Conservation (phyloP, 2,797 vertebrate genomes). For the Mastacembelus armatus region DNA sequence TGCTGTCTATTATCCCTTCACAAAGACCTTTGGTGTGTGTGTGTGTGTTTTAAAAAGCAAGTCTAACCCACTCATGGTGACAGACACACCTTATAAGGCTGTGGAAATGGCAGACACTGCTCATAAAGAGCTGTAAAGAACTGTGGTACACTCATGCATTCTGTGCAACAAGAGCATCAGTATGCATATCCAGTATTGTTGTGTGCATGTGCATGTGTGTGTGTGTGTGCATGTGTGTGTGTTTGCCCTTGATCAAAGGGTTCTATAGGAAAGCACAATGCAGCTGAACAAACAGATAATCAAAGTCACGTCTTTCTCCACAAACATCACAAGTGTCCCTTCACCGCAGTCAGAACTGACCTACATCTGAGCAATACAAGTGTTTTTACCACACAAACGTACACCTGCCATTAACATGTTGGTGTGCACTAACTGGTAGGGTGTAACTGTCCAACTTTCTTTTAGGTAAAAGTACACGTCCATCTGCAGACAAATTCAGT, state of each 20-base stretch:
- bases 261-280: constrained; percentile 36
- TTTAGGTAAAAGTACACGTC: too few species aligned
- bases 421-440: neutral
- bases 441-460: constrained; percentile 10
- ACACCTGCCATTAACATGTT: constrained; percentile 9
- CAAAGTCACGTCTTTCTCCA: constrained; percentile 34
- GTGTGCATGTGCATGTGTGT: neutral
- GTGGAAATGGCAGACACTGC: constrained; percentile 55
- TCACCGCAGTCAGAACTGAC: neutral
- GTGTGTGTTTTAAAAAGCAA: constrained; percentile 21
- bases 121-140: constrained; percentile 48
- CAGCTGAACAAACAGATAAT: constrained; percentile 74
- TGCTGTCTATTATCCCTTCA: constrained; percentile 54
- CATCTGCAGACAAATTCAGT: too few species aligned
- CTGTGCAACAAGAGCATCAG: constrained; percentile 27
- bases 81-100: constrained; percentile 77
- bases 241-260: constrained; percentile 58
- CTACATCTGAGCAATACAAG: constrained; percentile 11
- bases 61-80: constrained; percentile 45
- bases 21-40: constrained; percentile 43
- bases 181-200: constrained; percentile 35
- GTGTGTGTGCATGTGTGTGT: neutral
- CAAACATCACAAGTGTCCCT: constrained; percentile 36
- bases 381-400: constrained; percentile 39
- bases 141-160: constrained; percentile 34